These are phyloP conservation scores for Carapus acus DNA, from an alignment of 2,797 vertebrate genomes.

Conservation along the genomic window DNA sequence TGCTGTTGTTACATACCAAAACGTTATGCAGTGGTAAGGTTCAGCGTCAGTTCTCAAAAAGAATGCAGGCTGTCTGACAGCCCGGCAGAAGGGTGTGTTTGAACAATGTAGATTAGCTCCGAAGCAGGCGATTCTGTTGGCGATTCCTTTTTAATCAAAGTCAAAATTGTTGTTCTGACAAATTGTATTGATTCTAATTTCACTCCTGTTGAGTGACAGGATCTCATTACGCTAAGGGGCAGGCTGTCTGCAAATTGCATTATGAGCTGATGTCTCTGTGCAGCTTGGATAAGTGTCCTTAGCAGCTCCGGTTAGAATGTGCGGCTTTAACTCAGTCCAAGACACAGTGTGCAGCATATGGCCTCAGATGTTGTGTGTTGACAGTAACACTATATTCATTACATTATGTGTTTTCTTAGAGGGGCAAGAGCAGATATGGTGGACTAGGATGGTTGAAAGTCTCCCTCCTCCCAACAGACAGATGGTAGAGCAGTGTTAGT, in stretches of 20 bases:
- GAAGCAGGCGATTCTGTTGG: constrained; percentile 61
- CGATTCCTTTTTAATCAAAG: constrained; percentile 71
- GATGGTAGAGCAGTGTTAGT: no score
- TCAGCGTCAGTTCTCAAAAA: constrained; percentile 29
- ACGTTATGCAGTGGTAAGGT: constrained; percentile 27
- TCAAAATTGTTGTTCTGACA: constrained; percentile 69
- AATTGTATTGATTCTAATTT: constrained; percentile 75
- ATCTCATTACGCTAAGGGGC: constrained; percentile 68
- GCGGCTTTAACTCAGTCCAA: constrained; percentile 46
- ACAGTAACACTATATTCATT: not conserved
- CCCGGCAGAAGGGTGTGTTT: constrained; percentile 24
- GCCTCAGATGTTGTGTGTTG: not conserved
- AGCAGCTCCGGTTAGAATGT: constrained; percentile 48
- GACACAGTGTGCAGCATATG: not conserved
- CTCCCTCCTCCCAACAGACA: no score
- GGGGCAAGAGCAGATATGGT: no score
- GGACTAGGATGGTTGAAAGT: no score
- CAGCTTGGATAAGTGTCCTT: constrained; percentile 54
- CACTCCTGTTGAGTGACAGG: constrained; percentile 70
- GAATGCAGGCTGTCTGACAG: constrained; percentile 16
- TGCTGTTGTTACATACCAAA: constrained; percentile 35
- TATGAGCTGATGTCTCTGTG: constrained; percentile 68
- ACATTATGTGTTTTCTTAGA: not conserved
- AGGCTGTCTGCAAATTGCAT: constrained; percentile 68
- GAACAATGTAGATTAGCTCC: constrained; percentile 60